A percentile compares a stretch with the other conserved stretches of the same genome.
Evolutionary conservation across 2,888 invertebrate genomes (phyloP).

Genomic region (Sphaeridia pumilis): DNA sequence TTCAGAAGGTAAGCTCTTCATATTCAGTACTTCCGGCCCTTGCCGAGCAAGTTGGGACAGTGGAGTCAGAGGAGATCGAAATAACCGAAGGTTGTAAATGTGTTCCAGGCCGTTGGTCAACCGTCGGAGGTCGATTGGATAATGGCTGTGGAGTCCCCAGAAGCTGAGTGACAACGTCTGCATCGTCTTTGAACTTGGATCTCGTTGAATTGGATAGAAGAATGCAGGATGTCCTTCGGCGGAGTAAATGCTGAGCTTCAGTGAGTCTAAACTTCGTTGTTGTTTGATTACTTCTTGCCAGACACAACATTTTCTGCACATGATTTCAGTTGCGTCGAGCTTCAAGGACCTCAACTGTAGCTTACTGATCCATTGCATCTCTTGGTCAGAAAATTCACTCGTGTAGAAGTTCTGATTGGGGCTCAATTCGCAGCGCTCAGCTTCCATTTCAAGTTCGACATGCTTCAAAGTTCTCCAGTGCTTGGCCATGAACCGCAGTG

Average conservation of each 20-base stretch:
- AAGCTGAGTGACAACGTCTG: constrained; percentile 12
- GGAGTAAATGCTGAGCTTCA: constrained; percentile 10
- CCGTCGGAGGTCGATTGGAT: constrained; percentile 7
- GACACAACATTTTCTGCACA: constrained; percentile 11
- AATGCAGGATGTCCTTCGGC: constrained; percentile 12
- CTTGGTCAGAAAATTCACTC: constrained; percentile 9
- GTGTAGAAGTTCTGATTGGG: constrained; percentile 10
- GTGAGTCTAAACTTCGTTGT: constrained; percentile 5
- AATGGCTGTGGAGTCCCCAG: constrained; percentile 14
- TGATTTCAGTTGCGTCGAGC: constrained; percentile 14
- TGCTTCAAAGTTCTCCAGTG: constrained; percentile 23
- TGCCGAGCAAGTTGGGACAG: not conserved
- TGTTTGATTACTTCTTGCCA: constrained; percentile 14
- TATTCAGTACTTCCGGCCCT: constrained; percentile 12
- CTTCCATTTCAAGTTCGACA: constrained; percentile 19
- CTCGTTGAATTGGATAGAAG: constrained; percentile 4
- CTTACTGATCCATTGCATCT: constrained; percentile 6
- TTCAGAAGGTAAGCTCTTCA: constrained; percentile 4
- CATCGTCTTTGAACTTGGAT: constrained; percentile 4
- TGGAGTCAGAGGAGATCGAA: constrained; percentile 8
- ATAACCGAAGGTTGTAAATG: constrained; percentile 10
- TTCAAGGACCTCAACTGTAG: constrained; percentile 12
- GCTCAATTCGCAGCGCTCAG: constrained; percentile 12
- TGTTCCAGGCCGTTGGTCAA: constrained; percentile 5
- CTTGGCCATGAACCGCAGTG: constrained; percentile 23